A percentile compares a stretch with the other conserved stretches of the same genome.
Conservation (phyloP, 2,888 invertebrate genomes). For the Suillia variegata region DNA sequence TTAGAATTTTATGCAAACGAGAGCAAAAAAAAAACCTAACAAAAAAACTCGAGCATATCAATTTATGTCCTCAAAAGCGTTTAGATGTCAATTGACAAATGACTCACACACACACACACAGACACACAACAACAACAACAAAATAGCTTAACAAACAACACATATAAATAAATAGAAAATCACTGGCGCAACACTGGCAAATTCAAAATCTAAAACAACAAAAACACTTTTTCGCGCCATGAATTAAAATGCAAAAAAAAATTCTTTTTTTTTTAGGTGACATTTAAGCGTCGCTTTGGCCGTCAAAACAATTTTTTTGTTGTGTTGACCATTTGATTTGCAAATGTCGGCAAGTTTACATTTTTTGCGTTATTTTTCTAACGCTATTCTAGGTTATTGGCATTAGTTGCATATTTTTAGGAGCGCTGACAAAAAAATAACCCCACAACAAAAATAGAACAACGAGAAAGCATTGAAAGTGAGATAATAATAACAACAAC, state of each 20-base stretch:
- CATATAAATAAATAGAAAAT: too few relatives aligned
- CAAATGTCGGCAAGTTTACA: neutral
- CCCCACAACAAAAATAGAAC: neutral
- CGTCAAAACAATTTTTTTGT: slow-evolving; percentile 19
- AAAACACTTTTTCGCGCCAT: too few relatives aligned
- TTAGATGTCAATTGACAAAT: too few relatives aligned
- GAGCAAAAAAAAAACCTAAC: too few relatives aligned
- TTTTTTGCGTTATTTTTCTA: slow-evolving; percentile 1
- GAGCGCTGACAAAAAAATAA: too few relatives aligned
- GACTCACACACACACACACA: too few relatives aligned
- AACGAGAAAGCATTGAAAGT: neutral
- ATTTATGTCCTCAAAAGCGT: too few relatives aligned
- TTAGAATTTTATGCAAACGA: slow-evolving; percentile 15
- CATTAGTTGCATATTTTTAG: slow-evolving; percentile 13
- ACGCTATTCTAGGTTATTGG: slow-evolving; percentile 24
- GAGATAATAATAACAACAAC: neutral
- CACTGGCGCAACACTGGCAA: too few relatives aligned
- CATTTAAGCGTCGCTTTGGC: slow-evolving; percentile 24
- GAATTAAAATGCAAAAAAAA: slow-evolving; percentile 1
- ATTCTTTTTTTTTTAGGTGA: slow-evolving; percentile 20
- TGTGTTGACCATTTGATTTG: neutral
- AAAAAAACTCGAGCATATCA: too few relatives aligned
- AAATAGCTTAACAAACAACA: neutral
- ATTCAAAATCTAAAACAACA: too few relatives aligned
- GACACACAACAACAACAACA: too few relatives aligned